Base-by-base conservation (phyloP, 92 coral and sea anemone species). In the Paramuricea clavata region DNA sequence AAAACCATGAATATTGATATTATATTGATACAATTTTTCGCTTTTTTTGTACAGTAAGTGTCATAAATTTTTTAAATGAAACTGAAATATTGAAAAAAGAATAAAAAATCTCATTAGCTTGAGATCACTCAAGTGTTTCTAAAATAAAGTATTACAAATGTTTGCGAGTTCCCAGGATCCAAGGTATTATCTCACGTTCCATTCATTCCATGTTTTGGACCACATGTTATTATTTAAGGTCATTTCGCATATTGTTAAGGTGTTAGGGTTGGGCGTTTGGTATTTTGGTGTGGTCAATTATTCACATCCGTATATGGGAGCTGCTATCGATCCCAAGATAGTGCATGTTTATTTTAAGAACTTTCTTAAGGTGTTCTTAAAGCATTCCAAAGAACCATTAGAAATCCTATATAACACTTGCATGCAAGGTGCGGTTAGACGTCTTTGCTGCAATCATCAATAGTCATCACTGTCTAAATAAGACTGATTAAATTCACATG, bases 251-350 rank as follows among this genome's bases (percentile, higher is more conserved):
- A 47, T 47, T 47, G 10, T 47, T 30, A n/a, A 35, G 50, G 52
- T 39, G 50, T 39, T 22, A 25, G 57, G 67, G 84, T 28, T 64
- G 36, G 39, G 50, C 71, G 72, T 49, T 30, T 49, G 35, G 36
- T 76, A 76, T 76, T 76, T 76, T 52, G 82, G 82, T 23, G 82
- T 52, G 67, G 82, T 52, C 82, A 49, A 76, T 19, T 6, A 76
- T 76, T 23, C 43, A 30, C 41, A 22, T 25, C 73, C 73, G 52
- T 60, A 79, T 79, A 59, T 79, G 73, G 73, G 70, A 12, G 60
- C 43, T 26, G 68, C 26, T 49, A 54, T 32, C 69, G 28, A 50
- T 32, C 30, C 43, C 12, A 17, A 17, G 42, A 10, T 19, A 16
- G 61, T 16, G 39, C 34, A 10, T 47, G 81, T 42, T 28, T 43